Percentiles rank a stretch among this genome's conserved stretches.
Evolutionary conservation across 2,113 vertebrate species (phyloP).

Genomic region (Notechis scutatus): DNA sequence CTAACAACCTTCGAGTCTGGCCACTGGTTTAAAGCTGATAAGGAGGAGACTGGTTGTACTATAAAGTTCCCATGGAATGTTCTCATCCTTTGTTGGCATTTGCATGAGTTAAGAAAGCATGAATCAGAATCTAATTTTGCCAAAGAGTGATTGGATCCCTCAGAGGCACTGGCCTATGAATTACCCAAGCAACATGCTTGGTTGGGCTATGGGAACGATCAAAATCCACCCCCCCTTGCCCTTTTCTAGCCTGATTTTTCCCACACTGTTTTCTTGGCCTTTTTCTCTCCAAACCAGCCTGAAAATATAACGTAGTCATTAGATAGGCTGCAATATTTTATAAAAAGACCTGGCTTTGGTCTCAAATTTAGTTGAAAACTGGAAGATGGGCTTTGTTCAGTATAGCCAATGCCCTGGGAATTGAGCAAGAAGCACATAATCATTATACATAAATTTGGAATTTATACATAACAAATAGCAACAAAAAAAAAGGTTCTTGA

Average conservation of each 20-base stretch:
- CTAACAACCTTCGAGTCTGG: constrained; percentile 66
- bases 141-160: constrained; percentile 68
- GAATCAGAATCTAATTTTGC: constrained; percentile 82
- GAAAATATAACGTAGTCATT: neutral
- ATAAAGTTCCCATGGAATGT: constrained; percentile 69
- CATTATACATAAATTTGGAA: neutral
- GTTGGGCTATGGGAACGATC: constrained; percentile 69
- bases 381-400: neutral
- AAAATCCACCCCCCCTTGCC: constrained; percentile 7
- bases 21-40: constrained; percentile 72
- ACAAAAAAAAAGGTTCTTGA: neutral
- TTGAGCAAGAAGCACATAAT: neutral
- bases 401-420: neutral
- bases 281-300: constrained; percentile 45
- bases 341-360: neutral
- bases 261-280: constrained; percentile 50
- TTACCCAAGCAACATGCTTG: constrained; percentile 59
- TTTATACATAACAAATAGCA: neutral
- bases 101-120: constrained; percentile 68
- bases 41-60: constrained; percentile 59
- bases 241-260: constrained; percentile 38
- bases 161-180: constrained; percentile 56
- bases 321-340: neutral
- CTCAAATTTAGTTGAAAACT: neutral
- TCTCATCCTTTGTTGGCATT: constrained; percentile 73